Percentiles rank a stretch among this genome's conserved stretches.
phyloP scores from a whole-genome alignment of 64 coral and sea anemone species.

The Montipora foliosa region DNA sequence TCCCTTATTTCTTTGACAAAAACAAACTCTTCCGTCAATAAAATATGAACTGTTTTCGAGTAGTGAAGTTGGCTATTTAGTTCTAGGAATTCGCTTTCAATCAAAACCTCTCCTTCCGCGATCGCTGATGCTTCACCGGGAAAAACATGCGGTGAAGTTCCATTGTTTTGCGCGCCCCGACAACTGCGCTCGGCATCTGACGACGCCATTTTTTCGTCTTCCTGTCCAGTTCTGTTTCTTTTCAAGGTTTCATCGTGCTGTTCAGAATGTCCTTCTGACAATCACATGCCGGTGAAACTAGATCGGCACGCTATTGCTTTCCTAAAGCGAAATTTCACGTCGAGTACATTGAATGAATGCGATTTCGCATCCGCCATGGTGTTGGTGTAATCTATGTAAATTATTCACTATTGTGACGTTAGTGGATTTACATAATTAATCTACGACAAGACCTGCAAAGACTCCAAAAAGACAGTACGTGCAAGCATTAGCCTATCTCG shows the following conservation, averaged over 20 bases:
- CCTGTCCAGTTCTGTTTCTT: not conserved
- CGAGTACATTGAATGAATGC: slow-evolving; percentile 45
- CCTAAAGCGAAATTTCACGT: not conserved
- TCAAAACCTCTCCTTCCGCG: slow-evolving; percentile 66
- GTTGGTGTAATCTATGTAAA: slow-evolving; percentile 29
- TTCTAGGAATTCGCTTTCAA: slow-evolving; percentile 75
- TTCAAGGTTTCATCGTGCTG: not conserved
- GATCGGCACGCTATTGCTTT: not conserved
- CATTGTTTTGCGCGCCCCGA: slow-evolving; percentile 5
- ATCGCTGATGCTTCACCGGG: slow-evolving; percentile 16
- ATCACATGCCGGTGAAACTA: slow-evolving; percentile 13
- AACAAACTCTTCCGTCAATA: slow-evolving; percentile 69
- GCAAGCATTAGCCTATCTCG: too few relatives aligned
- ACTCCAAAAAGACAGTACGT: too few relatives aligned
- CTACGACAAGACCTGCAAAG: not conserved
- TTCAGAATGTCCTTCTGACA: not conserved
- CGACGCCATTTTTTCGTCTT: slow-evolving; percentile 25
- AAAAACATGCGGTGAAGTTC: not conserved
- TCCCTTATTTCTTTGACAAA: slow-evolving; percentile 64
- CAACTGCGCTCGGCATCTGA: slow-evolving; percentile 10
- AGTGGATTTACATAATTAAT: slow-evolving; percentile 23
- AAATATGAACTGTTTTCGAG: slow-evolving; percentile 65
- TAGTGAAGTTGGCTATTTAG: slow-evolving; percentile 49
- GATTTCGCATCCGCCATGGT: slow-evolving; percentile 7
- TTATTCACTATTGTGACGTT: slow-evolving; percentile 50